Conservation (phyloP, 2,888 invertebrate species). For the Drosophila melanosoma region DNA sequence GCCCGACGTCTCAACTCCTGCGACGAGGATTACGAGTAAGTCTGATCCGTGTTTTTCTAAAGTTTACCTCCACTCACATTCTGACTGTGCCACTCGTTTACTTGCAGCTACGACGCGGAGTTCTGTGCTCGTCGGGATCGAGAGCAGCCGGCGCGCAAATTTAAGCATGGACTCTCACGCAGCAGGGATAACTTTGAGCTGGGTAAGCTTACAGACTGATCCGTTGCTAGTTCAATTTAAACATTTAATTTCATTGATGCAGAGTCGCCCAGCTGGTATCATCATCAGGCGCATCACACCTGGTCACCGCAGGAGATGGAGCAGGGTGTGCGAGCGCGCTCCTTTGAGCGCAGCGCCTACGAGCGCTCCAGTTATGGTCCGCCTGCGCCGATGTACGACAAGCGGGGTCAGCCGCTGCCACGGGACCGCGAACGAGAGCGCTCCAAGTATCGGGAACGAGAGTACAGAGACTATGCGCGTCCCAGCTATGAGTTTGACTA, state of each 20-base stretch:
- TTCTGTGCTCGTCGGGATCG: conserved; percentile 78
- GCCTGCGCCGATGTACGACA: conserved; percentile 85
- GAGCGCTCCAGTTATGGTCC: conserved; percentile 85
- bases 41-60: conserved; percentile 1
- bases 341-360: conserved; percentile 84
- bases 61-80: too few relatives aligned
- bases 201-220: conserved; percentile 61
- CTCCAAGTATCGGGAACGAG: conserved; percentile 79
- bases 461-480: conserved; percentile 83
- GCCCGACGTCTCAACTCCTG: conserved; percentile 87
- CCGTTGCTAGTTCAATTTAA: neutral
- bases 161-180: conserved; percentile 82
- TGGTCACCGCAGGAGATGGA: conserved; percentile 85
- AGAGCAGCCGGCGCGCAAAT: conserved; percentile 78
- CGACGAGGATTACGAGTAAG: conserved; percentile 90
- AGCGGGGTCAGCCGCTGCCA: conserved; percentile 80
- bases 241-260: neutral
- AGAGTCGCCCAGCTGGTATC: conserved; percentile 85
- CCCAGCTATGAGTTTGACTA: conserved; percentile 83
- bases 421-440: conserved; percentile 67
- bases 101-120: conserved; percentile 83
- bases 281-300: conserved; percentile 82
- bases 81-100: neutral
- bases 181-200: conserved; percentile 85
- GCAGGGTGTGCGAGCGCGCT: conserved; percentile 80